Percentiles rank a stretch among this genome's conserved stretches.
phyloP scores from a whole-genome alignment of 2,888 invertebrate species.

The Heliconius charithonia region DNA sequence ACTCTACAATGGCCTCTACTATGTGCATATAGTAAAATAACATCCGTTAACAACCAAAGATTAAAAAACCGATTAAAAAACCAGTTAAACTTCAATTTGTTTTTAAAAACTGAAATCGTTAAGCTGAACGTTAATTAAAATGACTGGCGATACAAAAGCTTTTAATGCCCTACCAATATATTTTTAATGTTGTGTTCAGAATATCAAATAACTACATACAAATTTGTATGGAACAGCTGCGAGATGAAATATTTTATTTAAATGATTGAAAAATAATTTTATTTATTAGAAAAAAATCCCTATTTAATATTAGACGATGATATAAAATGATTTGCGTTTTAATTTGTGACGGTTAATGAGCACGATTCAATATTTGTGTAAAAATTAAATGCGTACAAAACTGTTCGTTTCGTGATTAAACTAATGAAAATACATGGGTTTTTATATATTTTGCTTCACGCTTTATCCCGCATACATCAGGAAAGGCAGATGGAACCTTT shows the following conservation, averaged over 20 bases:
- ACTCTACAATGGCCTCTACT: neutral
- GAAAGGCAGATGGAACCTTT: neutral
- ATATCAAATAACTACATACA: constrained; percentile 19
- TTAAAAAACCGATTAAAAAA: neutral
- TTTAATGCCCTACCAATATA: constrained; percentile 16
- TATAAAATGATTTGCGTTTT: constrained; percentile 16
- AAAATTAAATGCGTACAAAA: constrained; percentile 7
- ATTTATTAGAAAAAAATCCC: constrained; percentile 2
- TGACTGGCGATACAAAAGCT: constrained; percentile 17
- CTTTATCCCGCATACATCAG: neutral
- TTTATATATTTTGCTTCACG: neutral
- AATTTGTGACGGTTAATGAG: constrained; percentile 13
- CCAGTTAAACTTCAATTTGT: constrained; percentile 7
- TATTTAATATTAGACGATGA: constrained; percentile 18
- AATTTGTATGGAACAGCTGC: constrained; percentile 11
- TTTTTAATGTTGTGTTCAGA: constrained; percentile 17
- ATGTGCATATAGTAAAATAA: neutral
- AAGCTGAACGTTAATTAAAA: constrained; percentile 10
- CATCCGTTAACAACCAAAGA: neutral
- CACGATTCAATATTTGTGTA: constrained; percentile 14
- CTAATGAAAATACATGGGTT: neutral
- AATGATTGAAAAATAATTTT: constrained; percentile 10
- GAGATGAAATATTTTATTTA: constrained; percentile 9
- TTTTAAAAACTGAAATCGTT: constrained; percentile 11
- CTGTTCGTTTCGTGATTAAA: constrained; percentile 1